phyloP scores from a whole-genome alignment of 1,140 invertebrate species.

The Cotesia vestalis region DNA sequence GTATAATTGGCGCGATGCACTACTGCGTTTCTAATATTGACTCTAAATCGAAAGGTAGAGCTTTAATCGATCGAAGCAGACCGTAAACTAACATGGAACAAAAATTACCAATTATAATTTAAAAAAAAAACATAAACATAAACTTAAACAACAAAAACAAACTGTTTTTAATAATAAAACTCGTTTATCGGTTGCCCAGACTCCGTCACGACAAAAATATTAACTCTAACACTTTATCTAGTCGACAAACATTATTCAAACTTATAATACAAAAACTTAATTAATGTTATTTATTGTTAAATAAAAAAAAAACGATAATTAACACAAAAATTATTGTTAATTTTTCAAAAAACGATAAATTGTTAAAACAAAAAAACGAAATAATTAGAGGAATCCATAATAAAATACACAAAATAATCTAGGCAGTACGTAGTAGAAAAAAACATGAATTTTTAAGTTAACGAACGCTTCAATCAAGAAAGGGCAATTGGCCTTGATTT shows the following conservation, averaged over 20 bases:
- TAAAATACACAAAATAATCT: constrained; percentile 48
- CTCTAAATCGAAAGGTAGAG: too few relatives aligned
- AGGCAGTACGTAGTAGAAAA: constrained; percentile 55
- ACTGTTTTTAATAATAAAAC: constrained; percentile 17
- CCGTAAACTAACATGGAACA: too few relatives aligned
- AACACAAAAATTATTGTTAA: background rate
- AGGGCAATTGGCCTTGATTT: constrained; percentile 63
- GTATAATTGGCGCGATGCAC: too few relatives aligned
- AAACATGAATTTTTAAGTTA: constrained; percentile 64
- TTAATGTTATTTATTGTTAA: constrained; percentile 16
- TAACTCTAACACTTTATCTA: constrained; percentile 32
- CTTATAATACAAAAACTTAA: constrained; percentile 25
- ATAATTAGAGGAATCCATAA: constrained; percentile 29
- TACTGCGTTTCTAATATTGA: too few relatives aligned
- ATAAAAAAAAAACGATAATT: constrained; percentile 12
- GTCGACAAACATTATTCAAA: constrained; percentile 29
- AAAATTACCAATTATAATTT: background rate
- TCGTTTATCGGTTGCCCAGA: constrained; percentile 22
- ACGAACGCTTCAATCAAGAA: constrained; percentile 66
- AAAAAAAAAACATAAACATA: background rate
- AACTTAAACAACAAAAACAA: constrained; percentile 5
- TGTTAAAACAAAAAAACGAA: constrained; percentile 36
- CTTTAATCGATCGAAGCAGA: too few relatives aligned
- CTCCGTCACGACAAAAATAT: constrained; percentile 31
- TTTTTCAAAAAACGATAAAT: constrained; percentile 16